Conservation (phyloP, 2,113 vertebrate genomes). For the Ginglymostoma cirratum region DNA sequence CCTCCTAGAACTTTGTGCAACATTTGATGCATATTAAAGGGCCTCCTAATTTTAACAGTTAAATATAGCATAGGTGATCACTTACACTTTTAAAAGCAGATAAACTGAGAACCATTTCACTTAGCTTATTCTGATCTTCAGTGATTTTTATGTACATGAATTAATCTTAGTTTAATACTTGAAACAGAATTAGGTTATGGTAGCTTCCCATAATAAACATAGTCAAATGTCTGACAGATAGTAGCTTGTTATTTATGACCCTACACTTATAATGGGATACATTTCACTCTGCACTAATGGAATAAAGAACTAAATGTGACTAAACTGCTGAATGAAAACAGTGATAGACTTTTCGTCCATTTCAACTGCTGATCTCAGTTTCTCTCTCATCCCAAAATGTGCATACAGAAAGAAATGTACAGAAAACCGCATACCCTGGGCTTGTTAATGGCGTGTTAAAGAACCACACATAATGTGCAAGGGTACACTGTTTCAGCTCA, state of each 20-base stretch:
- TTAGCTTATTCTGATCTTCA: slow-evolving; percentile 5
- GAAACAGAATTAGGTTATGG: neutral
- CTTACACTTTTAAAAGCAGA: neutral
- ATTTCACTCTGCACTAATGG: neutral
- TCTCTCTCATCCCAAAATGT: neutral
- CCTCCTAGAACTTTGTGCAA: slow-evolving; percentile 42
- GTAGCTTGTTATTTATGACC: neutral
- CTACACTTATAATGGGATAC: neutral
- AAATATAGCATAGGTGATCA: neutral
- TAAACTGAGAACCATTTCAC: neutral
- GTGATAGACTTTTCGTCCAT: neutral
- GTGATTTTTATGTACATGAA: neutral
- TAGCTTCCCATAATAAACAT: neutral
- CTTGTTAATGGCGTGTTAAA: neutral
- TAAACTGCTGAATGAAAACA: neutral
- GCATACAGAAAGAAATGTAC: neutral
- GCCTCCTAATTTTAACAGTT: neutral
- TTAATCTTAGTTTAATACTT: slow-evolving; percentile 8
- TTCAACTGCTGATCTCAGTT: neutral
- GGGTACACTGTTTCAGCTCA: neutral
- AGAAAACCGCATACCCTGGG: neutral
- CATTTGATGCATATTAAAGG: slow-evolving; percentile 51
- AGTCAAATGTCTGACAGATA: neutral
- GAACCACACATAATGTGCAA: neutral
- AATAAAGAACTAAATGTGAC: neutral